Conservation (phyloP, 2,888 invertebrate genomes). For the Hydropsyche betteni region DNA sequence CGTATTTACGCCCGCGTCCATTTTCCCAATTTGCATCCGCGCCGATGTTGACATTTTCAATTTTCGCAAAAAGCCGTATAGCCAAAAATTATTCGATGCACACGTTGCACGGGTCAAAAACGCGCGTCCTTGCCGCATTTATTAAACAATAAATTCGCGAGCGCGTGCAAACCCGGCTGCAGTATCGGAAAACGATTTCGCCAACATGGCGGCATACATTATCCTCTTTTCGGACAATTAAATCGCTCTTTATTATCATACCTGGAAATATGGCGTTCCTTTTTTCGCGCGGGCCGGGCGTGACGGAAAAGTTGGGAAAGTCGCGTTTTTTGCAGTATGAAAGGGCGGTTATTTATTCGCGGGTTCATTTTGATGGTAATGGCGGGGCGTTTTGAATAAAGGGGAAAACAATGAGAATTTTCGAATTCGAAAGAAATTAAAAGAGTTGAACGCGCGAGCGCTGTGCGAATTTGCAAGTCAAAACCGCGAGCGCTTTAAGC, state of each 20-base stretch:
- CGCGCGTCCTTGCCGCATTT: constrained; percentile 38
- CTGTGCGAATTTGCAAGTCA: neutral
- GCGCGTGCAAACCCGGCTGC: constrained; percentile 36
- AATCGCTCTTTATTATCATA: constrained; percentile 43
- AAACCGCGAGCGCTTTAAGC: neutral
- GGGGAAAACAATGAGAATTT: neutral
- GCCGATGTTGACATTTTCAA: no score
- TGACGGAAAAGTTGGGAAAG: neutral
- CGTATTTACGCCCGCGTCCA: no score
- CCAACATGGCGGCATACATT: constrained; percentile 47
- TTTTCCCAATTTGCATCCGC: no score
- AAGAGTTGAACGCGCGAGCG: neutral
- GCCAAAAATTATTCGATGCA: constrained; percentile 31
- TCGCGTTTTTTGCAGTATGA: neutral
- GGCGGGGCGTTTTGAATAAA: constrained; percentile 3
- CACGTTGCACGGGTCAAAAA: constrained; percentile 4
- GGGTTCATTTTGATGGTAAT: constrained; percentile 4
- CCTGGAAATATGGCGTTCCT: constrained; percentile 36
- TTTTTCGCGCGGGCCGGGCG: neutral
- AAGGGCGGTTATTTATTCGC: neutral
- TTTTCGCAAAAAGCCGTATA: neutral
- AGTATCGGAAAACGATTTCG: constrained; percentile 51
- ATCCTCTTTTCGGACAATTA: constrained; percentile 46
- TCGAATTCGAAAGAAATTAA: constrained; percentile 3
- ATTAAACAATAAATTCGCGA: constrained; percentile 49